Conservation (phyloP, 1,140 invertebrate species). For the Streblospio benedicti region DNA sequence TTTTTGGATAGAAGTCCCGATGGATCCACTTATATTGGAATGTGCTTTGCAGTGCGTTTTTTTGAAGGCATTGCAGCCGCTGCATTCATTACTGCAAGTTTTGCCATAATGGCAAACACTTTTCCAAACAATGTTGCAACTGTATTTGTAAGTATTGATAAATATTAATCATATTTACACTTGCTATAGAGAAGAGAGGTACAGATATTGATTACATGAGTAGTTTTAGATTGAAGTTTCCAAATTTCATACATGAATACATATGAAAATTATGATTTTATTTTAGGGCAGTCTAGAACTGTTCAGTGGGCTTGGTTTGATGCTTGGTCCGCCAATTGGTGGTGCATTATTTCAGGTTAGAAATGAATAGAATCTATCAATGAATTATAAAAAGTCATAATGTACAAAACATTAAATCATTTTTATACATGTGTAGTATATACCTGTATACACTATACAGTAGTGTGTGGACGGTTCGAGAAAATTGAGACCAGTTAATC, state of each 20-base stretch:
- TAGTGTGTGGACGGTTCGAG: too few relatives aligned
- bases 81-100: conserved; percentile 81
- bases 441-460: too few relatives aligned
- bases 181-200: too few relatives aligned
- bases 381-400: too few relatives aligned
- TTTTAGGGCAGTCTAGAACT: conserved; percentile 73
- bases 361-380: too few relatives aligned
- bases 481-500: too few relatives aligned
- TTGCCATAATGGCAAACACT: conserved; percentile 86
- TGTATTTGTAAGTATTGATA: conserved; percentile 62
- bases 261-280: conserved; percentile 5
- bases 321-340: conserved; percentile 75
- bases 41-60: conserved; percentile 77
- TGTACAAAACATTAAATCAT: too few relatives aligned
- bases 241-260: background rate
- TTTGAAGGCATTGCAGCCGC: conserved; percentile 87
- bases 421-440: too few relatives aligned
- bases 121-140: conserved; percentile 82
- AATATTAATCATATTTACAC: background rate
- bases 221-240: background rate
- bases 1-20: conserved; percentile 64
- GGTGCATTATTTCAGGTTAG: conserved; percentile 69
- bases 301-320: conserved; percentile 75
- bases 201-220: too few relatives aligned
- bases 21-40: conserved; percentile 69